Evolutionary conservation across 1,140 invertebrate species (phyloP), one percentile per base, ranked within the genome.

Genomic region (Leptinotarsa texana): DNA sequence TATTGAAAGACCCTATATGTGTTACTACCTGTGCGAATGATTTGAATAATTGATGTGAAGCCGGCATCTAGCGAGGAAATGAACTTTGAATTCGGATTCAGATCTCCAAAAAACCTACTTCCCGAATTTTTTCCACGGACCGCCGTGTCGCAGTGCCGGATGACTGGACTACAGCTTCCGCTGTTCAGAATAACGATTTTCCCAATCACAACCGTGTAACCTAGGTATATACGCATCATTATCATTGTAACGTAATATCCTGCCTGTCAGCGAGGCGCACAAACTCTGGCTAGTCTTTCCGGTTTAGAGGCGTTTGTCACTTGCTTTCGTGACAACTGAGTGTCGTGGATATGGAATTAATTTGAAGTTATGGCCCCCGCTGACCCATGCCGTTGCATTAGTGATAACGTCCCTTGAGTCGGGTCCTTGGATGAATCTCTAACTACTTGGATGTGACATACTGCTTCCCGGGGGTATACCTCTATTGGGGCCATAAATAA

Each of bases 301-400:
- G 61, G 71, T 73, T 17, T 65, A 49, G 63, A 22, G 18, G 71
- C 71, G 63, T 73, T 73, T 73, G 71, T 73, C 71, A 73, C 27
- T 65, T 47, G 61, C 51, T n/a, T 51, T 73, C 22, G 42, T 73
- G 71, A 65, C 71, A 73, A 73, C 71, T 61, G 61, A 51, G 61
- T 57, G 61, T 73, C 71, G 57, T 71, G 71, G 71, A 73, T 73
- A 73, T 48, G 71, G 63, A 73, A 73, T 73, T 73, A 65, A 73
- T 73, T 73, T 47, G 63, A 63, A 61, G 71, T 63, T 22, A 48
- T 49, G 68, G 68, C n/a, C 48, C 68, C 33, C 42, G 68, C 48
- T 51, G 68, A 69, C 68, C 68, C 68, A 24, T 21, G 3, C 33
- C 63, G 21, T 33, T 65, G 63, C 27, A 65, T 65, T 65, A 65